Conservation (phyloP, 1,140 invertebrate species). For the Aphis gossypii region DNA sequence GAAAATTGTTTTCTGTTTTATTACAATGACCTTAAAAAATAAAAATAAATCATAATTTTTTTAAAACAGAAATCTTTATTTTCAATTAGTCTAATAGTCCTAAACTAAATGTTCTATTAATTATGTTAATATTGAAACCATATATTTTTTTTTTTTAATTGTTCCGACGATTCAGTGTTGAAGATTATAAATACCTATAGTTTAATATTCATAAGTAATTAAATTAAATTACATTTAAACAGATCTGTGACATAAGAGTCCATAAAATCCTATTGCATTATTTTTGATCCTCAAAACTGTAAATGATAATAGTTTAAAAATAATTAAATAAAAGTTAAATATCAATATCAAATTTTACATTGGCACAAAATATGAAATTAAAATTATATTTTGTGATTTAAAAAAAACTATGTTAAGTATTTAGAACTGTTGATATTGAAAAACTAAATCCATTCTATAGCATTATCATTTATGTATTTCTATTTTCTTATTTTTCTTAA, state of each 20-base stretch:
- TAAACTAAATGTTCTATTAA: background rate
- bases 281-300: background rate
- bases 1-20: background rate
- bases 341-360: background rate
- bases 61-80: background rate
- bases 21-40: background rate
- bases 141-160: background rate
- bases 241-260: background rate
- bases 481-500: background rate
- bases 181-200: background rate
- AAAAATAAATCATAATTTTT: conserved; percentile 8
- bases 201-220: background rate
- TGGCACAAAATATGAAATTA: background rate
- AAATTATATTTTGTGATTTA: background rate
- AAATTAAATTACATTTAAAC: background rate
- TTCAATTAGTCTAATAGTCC: background rate
- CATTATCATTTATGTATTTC: background rate
- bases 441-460: too few relatives aligned
- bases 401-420: background rate
- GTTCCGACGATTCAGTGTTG: background rate
- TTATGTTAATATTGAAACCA: background rate
- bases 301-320: background rate
- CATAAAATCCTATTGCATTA: background rate
- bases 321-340: background rate
- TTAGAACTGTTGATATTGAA: too few relatives aligned